Percentiles rank a stretch among this genome's conserved stretches.
These are phyloP conservation scores for Euborellia annulipes DNA, from an alignment of 1,140 invertebrate genomes.

Conservation along the genomic window DNA sequence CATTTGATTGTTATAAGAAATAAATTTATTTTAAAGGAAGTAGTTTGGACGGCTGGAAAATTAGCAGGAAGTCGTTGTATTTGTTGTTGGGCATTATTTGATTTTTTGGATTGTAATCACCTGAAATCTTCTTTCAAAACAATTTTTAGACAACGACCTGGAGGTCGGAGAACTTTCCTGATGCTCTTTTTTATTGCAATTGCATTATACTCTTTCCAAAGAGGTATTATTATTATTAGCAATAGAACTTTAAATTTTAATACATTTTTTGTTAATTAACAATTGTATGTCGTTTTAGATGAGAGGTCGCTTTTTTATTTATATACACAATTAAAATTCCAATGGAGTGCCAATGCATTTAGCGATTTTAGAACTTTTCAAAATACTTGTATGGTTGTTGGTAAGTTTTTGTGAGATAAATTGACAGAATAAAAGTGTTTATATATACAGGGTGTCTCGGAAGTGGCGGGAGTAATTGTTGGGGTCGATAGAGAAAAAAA, in stretches of 20 bases:
- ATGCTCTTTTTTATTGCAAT: slow-evolving; percentile 47
- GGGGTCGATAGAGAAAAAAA: too few relatives aligned
- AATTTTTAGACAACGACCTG: slow-evolving; percentile 33
- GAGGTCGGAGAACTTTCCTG: slow-evolving; percentile 39
- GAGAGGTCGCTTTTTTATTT: slow-evolving; percentile 49
- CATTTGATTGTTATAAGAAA: too few relatives aligned
- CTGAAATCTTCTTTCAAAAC: slow-evolving; percentile 40
- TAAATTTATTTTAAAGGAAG: too few relatives aligned
- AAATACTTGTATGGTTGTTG: slow-evolving; percentile 43
- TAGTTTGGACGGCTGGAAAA: too few relatives aligned
- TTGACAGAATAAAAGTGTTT: too few relatives aligned
- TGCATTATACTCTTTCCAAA: slow-evolving; percentile 60
- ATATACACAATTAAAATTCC: slow-evolving; percentile 46
- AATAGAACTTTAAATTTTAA: too few relatives aligned
- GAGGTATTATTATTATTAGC: too few relatives aligned
- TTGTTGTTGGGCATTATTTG: too few relatives aligned
- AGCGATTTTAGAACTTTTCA: slow-evolving; percentile 53
- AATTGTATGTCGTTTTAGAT: slow-evolving; percentile 30
- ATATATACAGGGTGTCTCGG: too few relatives aligned
- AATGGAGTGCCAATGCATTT: slow-evolving; percentile 43
- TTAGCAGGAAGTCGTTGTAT: too few relatives aligned
- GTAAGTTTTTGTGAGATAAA: slow-evolving; percentile 19
- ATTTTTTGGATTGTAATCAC: slow-evolving; percentile 54
- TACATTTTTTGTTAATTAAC: too few relatives aligned
- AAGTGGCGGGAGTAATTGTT: too few relatives aligned